Conservation (phyloP, 2,797 vertebrate species). For the Microchirus variegatus region DNA sequence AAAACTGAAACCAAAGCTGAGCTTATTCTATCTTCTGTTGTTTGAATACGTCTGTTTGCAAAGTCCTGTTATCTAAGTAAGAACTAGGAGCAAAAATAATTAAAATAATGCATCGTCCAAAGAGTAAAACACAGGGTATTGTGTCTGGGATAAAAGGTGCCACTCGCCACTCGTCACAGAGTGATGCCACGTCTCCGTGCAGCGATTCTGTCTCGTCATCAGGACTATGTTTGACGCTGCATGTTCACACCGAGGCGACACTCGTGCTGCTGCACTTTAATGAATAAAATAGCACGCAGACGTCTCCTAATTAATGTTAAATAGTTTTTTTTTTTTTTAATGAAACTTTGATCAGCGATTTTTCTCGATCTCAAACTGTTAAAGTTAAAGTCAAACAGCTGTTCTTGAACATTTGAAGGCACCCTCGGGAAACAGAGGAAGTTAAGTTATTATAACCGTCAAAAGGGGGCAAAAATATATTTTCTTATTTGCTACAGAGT, state of each 20-base stretch:
- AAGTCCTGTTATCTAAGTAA: background rate
- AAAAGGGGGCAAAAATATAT: too few relatives aligned
- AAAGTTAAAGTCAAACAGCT: slow-evolving; percentile 2
- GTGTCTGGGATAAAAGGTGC: slow-evolving; percentile 41
- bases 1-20: too few relatives aligned
- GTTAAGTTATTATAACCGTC: background rate
- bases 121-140: slow-evolving; percentile 37
- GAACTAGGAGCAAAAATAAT: background rate
- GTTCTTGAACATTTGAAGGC: slow-evolving; percentile 7
- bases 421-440: background rate
- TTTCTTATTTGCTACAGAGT: too few relatives aligned
- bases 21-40: too few relatives aligned
- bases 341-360: slow-evolving; percentile 27
- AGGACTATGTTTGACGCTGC: slow-evolving; percentile 6
- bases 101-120: background rate
- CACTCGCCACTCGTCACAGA: slow-evolving; percentile 27
- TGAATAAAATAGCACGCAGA: slow-evolving; percentile 44
- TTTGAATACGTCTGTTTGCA: too few relatives aligned
- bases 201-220: slow-evolving; percentile 37
- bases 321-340: slow-evolving; percentile 29
- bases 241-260: slow-evolving; percentile 35
- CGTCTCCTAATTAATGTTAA: slow-evolving; percentile 32
- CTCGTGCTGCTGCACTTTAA: slow-evolving; percentile 40
- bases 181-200: slow-evolving; percentile 35
- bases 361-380: slow-evolving; percentile 23